Percentiles rank a stretch among this genome's conserved stretches.
Conservation (phyloP, 1,140 invertebrate genomes). For the Manduca sexta region DNA sequence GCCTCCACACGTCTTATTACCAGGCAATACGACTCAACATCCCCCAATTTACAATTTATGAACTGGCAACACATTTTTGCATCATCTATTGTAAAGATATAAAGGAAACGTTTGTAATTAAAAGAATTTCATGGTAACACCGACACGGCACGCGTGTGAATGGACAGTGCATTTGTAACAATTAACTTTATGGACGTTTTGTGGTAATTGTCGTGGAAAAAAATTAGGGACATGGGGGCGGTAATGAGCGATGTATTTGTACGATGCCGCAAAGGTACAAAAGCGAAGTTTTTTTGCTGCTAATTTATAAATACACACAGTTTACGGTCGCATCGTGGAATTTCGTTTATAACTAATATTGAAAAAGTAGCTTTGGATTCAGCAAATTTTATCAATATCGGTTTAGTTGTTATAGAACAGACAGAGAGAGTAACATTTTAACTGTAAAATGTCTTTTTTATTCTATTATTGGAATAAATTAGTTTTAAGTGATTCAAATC, state of each 20-base stretch:
- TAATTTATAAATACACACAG: too few species aligned
- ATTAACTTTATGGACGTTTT: slow-evolving; percentile 57
- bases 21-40: not conserved
- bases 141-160: slow-evolving; percentile 42
- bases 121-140: slow-evolving; percentile 32
- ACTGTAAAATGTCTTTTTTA: too few species aligned
- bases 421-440: too few species aligned
- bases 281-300: too few species aligned
- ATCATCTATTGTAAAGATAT: not conserved
- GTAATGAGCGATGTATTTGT: not conserved
- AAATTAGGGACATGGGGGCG: slow-evolving; percentile 32
- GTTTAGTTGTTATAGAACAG: too few species aligned
- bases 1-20: not conserved
- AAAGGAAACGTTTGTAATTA: slow-evolving; percentile 39
- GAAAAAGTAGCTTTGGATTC: too few species aligned
- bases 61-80: not conserved
- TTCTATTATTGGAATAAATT: too few species aligned
- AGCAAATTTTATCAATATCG: too few species aligned
- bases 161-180: slow-evolving; percentile 30
- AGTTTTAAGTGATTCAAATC: too few species aligned
- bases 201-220: slow-evolving; percentile 57
- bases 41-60: not conserved
- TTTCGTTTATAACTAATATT: too few species aligned
- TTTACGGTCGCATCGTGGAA: too few species aligned
- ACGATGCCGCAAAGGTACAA: not conserved